A percentile compares a stretch with the other conserved stretches of the same genome.
phyloP scores from a whole-genome alignment of 2,888 invertebrate species.

The Sinohyriopsis cumingii region DNA sequence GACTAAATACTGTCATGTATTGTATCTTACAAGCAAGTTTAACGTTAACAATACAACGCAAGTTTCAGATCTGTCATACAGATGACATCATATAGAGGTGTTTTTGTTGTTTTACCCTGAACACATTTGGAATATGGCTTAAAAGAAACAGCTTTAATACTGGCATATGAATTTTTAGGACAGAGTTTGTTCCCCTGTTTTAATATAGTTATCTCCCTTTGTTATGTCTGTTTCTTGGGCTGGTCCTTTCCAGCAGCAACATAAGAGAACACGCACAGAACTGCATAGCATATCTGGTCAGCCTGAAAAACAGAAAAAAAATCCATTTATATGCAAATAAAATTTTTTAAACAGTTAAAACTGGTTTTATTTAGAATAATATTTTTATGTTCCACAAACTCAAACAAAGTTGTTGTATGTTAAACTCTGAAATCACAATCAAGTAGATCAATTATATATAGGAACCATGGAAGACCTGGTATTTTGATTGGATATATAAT shows the following conservation, averaged over 20 bases:
- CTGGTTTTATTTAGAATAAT: not conserved
- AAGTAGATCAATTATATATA: too few species aligned
- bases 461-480: too few species aligned
- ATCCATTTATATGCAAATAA: not conserved
- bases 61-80: not conserved
- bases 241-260: constrained; percentile 82
- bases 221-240: constrained; percentile 42
- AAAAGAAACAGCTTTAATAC: not conserved
- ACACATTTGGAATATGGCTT: too few species aligned
- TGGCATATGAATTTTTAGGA: not conserved
- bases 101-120: too few species aligned
- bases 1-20: too few species aligned
- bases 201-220: constrained; percentile 19
- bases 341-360: not conserved
- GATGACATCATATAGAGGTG: not conserved
- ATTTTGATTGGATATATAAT: too few species aligned
- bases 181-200: too few species aligned
- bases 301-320: constrained; percentile 78
- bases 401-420: too few species aligned
- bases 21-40: too few species aligned
- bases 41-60: too few species aligned
- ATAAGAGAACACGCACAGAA: constrained; percentile 99
- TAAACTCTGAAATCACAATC: too few species aligned
- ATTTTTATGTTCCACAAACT: too few species aligned
- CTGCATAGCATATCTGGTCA: constrained; percentile 99